phyloP scores from a whole-genome alignment of 2,113 vertebrate species.

The Calidris pugnax region DNA sequence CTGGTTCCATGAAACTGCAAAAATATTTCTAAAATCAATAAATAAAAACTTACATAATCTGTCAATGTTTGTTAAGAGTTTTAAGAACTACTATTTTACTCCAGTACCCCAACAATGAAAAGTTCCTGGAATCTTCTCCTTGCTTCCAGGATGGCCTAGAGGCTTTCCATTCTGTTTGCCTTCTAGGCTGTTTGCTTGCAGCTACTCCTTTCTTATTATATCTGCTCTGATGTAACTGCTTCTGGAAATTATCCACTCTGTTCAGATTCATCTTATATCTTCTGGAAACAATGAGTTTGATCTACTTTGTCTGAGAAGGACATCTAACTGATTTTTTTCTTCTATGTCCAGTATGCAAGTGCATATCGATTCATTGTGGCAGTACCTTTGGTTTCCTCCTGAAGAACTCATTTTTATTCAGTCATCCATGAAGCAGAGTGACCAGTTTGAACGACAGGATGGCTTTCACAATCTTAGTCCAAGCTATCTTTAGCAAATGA shows the following conservation, averaged over 20 bases:
- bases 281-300: neutral
- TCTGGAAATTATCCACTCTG: neutral
- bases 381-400: neutral
- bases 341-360: neutral
- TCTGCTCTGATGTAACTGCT: neutral
- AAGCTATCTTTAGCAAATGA: neutral
- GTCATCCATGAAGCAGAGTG: neutral
- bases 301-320: conserved; percentile 6
- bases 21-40: neutral
- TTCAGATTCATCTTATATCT: neutral
- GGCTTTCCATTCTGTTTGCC: neutral
- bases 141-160: neutral
- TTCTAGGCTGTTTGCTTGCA: neutral
- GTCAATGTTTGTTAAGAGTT: neutral
- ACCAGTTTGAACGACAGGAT: neutral
- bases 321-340: neutral
- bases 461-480: neutral
- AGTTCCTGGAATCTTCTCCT: neutral
- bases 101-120: neutral
- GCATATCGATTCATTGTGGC: neutral
- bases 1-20: neutral
- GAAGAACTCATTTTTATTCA: neutral
- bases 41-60: neutral
- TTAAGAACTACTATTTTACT: neutral
- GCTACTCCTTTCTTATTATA: neutral